Conservation (phyloP, 30 jellyfish, hydroid and myxozoan species). For the Rhopilema esculentum region DNA sequence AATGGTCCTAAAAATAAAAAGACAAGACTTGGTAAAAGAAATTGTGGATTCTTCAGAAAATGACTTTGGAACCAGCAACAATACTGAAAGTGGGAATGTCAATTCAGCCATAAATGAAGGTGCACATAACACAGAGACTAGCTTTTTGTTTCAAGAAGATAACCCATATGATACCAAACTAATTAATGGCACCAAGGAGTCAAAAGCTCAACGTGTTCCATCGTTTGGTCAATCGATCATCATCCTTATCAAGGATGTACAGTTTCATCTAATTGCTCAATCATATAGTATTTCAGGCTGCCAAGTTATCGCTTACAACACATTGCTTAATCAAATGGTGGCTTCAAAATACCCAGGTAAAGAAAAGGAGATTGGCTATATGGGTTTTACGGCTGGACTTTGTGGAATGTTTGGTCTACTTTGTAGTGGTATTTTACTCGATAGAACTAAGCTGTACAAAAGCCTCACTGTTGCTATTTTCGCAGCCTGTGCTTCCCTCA, state of each 20-base stretch:
- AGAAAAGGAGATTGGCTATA: conserved; percentile 88
- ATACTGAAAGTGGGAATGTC: no score
- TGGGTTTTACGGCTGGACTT: conserved; percentile 83
- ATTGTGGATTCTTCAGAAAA: not conserved
- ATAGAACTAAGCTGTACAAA: conserved; percentile 71
- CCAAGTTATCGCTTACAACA: conserved; percentile 75
- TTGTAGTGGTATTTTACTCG: conserved; percentile 90
- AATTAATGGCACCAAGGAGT: not conserved
- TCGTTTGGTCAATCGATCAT: conserved; percentile 52
- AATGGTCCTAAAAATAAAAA: conserved; percentile 34
- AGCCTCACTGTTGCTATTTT: conserved; percentile 55
- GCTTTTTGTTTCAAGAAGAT: not conserved
- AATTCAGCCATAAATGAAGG: not conserved
- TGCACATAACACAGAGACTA: not conserved
- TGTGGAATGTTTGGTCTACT: conserved; percentile 83
- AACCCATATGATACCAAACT: not conserved
- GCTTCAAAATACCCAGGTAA: conserved; percentile 67
- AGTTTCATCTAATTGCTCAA: conserved; percentile 81
- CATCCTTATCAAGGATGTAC: conserved; percentile 55
- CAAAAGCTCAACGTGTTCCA: conserved; percentile 5
- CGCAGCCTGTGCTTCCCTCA: conserved; percentile 44
- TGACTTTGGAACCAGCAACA: not conserved
- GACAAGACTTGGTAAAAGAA: not conserved
- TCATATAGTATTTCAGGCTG: conserved; percentile 84
- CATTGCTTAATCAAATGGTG: conserved; percentile 83